phyloP scores from a whole-genome alignment of 2,797 vertebrate genomes.

The Podargus strigoides region DNA sequence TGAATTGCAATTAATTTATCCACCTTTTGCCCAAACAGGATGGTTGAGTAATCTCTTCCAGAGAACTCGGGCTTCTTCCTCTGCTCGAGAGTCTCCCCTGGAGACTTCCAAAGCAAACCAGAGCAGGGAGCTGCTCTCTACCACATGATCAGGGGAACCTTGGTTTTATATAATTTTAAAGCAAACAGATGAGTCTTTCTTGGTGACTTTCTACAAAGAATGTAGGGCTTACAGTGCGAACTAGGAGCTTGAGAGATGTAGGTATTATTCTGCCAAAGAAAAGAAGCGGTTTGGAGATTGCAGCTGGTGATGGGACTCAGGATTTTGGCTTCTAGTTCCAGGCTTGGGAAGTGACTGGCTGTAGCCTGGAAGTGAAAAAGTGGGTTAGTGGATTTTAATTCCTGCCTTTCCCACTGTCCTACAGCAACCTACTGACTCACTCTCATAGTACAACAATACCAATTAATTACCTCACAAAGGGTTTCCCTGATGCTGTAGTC shows the following conservation, averaged over 20 bases:
- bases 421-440: background rate
- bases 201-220: background rate
- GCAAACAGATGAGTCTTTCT: background rate
- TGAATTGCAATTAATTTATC: background rate
- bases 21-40: background rate
- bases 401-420: background rate
- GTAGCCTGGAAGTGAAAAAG: background rate
- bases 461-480: background rate
- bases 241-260: background rate
- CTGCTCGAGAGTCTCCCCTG: background rate
- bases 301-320: background rate
- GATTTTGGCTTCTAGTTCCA: background rate
- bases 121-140: background rate
- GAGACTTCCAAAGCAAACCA: background rate
- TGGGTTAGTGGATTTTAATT: background rate
- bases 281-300: background rate
- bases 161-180: background rate
- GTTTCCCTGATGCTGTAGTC: background rate
- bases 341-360: background rate
- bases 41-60: background rate
- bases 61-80: background rate
- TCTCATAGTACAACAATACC: background rate
- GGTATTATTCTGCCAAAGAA: background rate
- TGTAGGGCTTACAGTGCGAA: background rate
- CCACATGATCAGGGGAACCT: rapidly evolving